Conservation (phyloP, 1,140 invertebrate genomes). For the Coptotermes formosanus region DNA sequence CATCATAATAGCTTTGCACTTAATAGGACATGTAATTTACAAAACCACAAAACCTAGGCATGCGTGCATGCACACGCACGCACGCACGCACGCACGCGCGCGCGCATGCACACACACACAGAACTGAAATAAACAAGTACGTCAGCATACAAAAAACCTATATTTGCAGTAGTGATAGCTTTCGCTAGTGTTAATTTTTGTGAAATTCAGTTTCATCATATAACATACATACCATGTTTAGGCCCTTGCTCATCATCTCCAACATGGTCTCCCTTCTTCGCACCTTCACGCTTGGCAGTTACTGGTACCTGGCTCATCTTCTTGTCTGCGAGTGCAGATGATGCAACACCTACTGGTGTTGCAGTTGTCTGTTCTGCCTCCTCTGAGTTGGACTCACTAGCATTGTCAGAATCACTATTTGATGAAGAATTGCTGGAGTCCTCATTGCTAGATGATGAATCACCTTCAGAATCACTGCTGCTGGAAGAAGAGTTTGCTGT, state of each 20-base stretch:
- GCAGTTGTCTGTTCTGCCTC: not conserved
- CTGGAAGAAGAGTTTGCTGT: conserved; percentile 24
- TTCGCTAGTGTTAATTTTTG: not conserved
- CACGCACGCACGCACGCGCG: too few relatives aligned
- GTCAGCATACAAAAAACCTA: too few relatives aligned
- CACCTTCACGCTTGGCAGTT: not conserved
- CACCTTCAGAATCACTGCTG: conserved; percentile 26
- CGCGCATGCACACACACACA: too few relatives aligned
- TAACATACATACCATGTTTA: not conserved
- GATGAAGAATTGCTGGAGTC: conserved; percentile 26
- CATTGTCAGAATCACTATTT: conserved; percentile 19
- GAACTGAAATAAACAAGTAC: too few relatives aligned
- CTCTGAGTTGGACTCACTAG: conserved; percentile 22
- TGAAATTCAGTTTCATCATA: not conserved
- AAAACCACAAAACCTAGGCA: too few relatives aligned
- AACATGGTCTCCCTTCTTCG: not conserved
- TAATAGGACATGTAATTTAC: too few relatives aligned
- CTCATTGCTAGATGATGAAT: conserved; percentile 28
- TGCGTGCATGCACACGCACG: too few relatives aligned
- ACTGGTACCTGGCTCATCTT: not conserved
- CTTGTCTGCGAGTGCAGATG: not conserved
- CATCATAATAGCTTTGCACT: too few relatives aligned
- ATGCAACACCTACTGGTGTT: too few relatives aligned
- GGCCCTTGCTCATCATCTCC: not conserved
- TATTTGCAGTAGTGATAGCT: not conserved